phyloP scores from a whole-genome alignment of 2,797 vertebrate species.

The Eutrigla gurnardus region DNA sequence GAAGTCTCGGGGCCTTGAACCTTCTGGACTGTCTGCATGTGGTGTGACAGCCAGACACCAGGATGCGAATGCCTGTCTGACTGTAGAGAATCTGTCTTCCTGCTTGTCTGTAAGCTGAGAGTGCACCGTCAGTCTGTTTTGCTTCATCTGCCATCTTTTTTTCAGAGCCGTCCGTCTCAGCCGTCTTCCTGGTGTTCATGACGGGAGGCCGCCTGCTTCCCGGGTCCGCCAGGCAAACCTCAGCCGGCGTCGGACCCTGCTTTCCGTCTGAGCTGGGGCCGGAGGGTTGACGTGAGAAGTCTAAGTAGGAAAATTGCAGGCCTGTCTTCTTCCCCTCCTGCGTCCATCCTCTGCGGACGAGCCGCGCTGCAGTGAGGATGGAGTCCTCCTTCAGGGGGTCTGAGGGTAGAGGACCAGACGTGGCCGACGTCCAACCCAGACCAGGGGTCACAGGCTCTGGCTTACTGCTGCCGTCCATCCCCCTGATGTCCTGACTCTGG shows the following conservation, averaged over 20 bases:
- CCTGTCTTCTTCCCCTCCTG: not conserved
- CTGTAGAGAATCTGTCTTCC: not conserved
- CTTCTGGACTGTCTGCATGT: constrained; percentile 26
- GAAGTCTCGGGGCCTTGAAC: constrained; percentile 54
- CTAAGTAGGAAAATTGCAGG: accelerated
- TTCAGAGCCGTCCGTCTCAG: not conserved
- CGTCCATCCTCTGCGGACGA: constrained; percentile 53
- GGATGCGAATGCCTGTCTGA: not conserved
- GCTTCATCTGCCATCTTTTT: not conserved
- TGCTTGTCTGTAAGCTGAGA: not conserved
- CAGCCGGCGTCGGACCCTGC: accelerated
- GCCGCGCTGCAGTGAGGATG: constrained; percentile 64
- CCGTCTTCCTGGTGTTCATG: not conserved
- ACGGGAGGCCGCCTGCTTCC: not conserved
- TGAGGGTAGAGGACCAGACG: not conserved
- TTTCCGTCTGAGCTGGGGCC: not conserved
- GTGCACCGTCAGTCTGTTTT: accelerated
- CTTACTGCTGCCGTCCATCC: constrained; percentile 23
- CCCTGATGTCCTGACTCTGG: not conserved
- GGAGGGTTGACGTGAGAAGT: accelerated
- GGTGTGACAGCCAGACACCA: constrained; percentile 41
- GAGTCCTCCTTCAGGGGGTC: constrained; percentile 47
- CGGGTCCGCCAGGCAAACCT: not conserved
- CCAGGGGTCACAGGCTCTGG: not conserved
- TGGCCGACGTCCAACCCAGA: accelerated